Evolutionary conservation across 2,113 vertebrate species (phyloP).

Genomic region (Sorex fumeus): DNA sequence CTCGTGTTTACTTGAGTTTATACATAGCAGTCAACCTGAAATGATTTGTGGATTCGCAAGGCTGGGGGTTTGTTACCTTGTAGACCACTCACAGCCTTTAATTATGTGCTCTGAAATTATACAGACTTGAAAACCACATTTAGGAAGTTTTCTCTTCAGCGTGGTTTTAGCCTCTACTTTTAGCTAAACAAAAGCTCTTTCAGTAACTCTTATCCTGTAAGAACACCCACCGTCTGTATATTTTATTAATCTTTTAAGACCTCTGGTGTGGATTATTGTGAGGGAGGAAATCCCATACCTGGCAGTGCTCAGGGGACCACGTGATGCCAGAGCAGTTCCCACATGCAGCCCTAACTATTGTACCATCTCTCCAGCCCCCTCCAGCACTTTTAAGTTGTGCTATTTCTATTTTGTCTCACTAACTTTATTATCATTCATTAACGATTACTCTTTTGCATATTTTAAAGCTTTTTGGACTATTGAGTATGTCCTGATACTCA

Average conservation of each 20-base stretch:
- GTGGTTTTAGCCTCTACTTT: slow-evolving; percentile 59
- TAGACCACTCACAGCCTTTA: slow-evolving; percentile 50
- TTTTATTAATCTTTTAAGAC: slow-evolving; percentile 56
- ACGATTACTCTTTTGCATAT: slow-evolving; percentile 17
- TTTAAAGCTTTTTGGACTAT: slow-evolving; percentile 16
- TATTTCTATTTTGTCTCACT: slow-evolving; percentile 37
- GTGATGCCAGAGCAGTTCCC: too few species aligned
- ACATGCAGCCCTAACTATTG: too few species aligned
- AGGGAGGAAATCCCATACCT: not conserved
- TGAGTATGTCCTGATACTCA: slow-evolving; percentile 23
- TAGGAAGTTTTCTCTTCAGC: slow-evolving; percentile 55
- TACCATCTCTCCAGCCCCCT: too few species aligned
- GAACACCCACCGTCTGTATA: not conserved
- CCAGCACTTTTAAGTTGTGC: slow-evolving; percentile 5
- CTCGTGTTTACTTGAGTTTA: slow-evolving; percentile 56
- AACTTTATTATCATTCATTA: not conserved
- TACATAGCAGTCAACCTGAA: slow-evolving; percentile 50
- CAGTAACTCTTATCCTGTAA: slow-evolving; percentile 36
- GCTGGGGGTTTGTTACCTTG: slow-evolving; percentile 33
- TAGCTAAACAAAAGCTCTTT: slow-evolving; percentile 39
- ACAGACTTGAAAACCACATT: slow-evolving; percentile 49
- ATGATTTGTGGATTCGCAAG: slow-evolving; percentile 55
- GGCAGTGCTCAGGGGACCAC: too few species aligned
- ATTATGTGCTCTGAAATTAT: slow-evolving; percentile 57
- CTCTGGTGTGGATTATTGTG: slow-evolving; percentile 51